These are phyloP conservation scores for Maccullochella peelii DNA, from an alignment of 2,113 vertebrate genomes.

Conservation along the genomic window DNA sequence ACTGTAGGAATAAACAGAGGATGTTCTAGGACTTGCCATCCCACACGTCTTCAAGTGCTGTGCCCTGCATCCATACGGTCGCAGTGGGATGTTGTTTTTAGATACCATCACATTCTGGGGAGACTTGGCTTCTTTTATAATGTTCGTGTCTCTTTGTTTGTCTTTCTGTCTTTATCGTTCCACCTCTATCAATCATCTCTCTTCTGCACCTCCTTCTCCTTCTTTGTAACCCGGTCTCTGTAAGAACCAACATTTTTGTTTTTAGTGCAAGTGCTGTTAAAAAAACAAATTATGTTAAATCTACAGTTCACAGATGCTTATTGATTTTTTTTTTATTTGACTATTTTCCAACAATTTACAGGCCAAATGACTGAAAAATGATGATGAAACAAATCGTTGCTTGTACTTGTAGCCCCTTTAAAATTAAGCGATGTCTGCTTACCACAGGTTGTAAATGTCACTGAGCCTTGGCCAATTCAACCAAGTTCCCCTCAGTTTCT, in stretches of 20 bases:
- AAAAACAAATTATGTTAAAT: background rate
- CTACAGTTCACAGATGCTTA: no score
- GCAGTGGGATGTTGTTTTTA: slow-evolving; percentile 62
- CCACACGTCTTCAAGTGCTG: slow-evolving; percentile 59
- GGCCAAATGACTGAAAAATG: no score
- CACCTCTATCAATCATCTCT: background rate
- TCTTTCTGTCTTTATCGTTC: slow-evolving; percentile 1
- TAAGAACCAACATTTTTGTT: background rate
- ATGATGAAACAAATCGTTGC: background rate
- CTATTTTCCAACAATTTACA: no score
- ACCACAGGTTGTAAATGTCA: background rate
- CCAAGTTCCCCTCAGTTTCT: background rate
- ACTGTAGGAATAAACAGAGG: slow-evolving; percentile 71
- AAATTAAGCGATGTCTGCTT: background rate
- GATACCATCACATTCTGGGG: slow-evolving; percentile 53
- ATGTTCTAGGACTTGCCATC: slow-evolving; percentile 54
- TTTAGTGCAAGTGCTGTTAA: no score
- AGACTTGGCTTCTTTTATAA: slow-evolving; percentile 1
- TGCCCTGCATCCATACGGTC: slow-evolving; percentile 30
- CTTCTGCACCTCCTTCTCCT: background rate
- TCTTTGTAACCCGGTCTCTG: background rate
- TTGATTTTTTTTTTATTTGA: background rate
- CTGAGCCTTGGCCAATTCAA: background rate
- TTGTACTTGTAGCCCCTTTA: background rate
- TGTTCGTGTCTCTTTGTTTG: slow-evolving; percentile 34